Conservation (phyloP, 2,797 vertebrate species). For the Spheniscus humboldti region DNA sequence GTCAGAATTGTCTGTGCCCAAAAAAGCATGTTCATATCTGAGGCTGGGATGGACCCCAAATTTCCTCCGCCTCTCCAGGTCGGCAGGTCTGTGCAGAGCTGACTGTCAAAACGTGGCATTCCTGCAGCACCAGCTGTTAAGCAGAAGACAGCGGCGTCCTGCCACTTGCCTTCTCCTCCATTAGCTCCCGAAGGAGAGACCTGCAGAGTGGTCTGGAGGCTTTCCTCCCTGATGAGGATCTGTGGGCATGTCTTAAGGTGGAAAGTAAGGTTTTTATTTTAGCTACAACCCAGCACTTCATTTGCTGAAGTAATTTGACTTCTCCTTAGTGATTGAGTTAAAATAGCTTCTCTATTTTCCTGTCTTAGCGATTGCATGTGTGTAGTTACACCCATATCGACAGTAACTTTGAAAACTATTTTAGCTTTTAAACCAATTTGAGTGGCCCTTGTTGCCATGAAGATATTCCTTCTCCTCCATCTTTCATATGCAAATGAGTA, state of each 20-base stretch:
- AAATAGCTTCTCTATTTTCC: constrained; percentile 60
- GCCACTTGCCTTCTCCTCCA: background rate
- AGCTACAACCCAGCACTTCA: background rate
- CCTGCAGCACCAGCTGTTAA: fast-evolving
- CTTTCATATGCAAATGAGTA: constrained; percentile 1
- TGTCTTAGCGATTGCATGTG: constrained; percentile 33
- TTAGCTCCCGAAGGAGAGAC: background rate
- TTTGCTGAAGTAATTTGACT: constrained; percentile 48
- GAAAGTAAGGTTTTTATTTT: constrained; percentile 7
- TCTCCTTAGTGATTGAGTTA: constrained; percentile 50
- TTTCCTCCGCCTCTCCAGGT: background rate
- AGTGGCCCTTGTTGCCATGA: constrained; percentile 51
- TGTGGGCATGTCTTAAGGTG: background rate
- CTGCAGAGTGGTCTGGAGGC: background rate
- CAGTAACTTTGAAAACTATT: constrained; percentile 44
- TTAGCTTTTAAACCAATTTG: constrained; percentile 35
- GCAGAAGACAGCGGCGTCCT: background rate
- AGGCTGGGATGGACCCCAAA: background rate
- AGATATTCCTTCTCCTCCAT: constrained; percentile 1
- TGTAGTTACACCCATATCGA: constrained; percentile 51
- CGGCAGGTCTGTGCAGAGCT: background rate
- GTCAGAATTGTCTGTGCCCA: background rate
- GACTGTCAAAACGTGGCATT: background rate
- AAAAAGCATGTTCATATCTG: background rate
- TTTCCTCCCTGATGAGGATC: background rate